Evolutionary conservation across 2,888 invertebrate species (phyloP).

Genomic region (Anodontia alba): DNA sequence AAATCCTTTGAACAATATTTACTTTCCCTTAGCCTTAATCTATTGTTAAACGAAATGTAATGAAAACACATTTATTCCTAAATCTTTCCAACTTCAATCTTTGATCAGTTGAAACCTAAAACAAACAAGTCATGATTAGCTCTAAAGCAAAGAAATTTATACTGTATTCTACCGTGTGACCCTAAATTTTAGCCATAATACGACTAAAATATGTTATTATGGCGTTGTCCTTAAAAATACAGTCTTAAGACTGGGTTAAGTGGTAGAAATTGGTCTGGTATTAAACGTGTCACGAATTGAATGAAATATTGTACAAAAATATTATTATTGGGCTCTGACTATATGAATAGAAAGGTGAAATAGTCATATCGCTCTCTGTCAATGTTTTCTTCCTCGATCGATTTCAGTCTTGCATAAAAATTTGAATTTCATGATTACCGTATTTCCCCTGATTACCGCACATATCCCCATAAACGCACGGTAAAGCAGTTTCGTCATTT

Average conservation of each 20-base stretch:
- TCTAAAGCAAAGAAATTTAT: not conserved
- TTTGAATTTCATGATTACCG: no score
- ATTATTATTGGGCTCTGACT: not conserved
- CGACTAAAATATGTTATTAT: no score
- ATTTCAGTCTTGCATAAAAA: no score
- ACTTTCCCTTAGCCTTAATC: not conserved
- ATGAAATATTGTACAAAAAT: not conserved
- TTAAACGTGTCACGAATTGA: not conserved
- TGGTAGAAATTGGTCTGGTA: not conserved
- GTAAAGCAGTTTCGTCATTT: no score
- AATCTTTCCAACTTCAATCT: not conserved
- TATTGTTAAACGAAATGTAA: conserved; percentile 4
- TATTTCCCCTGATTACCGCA: no score
- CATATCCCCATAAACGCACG: no score
- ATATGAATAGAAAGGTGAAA: not conserved
- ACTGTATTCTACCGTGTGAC: not conserved
- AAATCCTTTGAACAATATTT: not conserved
- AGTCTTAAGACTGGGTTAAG: not conserved
- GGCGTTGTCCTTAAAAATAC: no score
- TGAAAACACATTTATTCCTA: conserved; percentile 9
- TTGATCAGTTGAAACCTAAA: not conserved
- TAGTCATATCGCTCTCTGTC: no score
- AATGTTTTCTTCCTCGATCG: no score
- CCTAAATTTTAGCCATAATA: not conserved
- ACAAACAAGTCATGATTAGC: not conserved